phyloP scores from a whole-genome alignment of 2,888 invertebrate genomes.

The Cryptocephalus moraei region DNA sequence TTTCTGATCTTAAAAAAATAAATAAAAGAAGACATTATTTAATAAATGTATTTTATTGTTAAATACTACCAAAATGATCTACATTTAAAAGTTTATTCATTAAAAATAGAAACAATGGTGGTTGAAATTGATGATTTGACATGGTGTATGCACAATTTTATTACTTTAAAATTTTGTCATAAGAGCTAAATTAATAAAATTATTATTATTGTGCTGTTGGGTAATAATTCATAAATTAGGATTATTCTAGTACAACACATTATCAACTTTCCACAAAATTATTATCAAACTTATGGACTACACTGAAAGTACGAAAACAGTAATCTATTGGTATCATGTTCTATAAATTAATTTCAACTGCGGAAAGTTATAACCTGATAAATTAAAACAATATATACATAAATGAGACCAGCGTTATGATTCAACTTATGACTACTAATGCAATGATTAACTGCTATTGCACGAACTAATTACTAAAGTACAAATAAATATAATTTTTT shows the following conservation, averaged over 20 bases:
- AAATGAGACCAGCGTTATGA: constrained; percentile 14
- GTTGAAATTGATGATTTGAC: constrained; percentile 7
- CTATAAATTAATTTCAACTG: constrained; percentile 9
- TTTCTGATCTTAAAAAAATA: too few relatives aligned
- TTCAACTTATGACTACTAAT: background rate
- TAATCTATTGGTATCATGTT: constrained; percentile 14
- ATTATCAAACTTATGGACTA: constrained; percentile 9
- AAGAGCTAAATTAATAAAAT: background rate
- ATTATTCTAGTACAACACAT: constrained; percentile 14
- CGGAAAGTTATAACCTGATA: constrained; percentile 13
- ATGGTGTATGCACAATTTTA: constrained; percentile 23
- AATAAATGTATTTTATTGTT: constrained; percentile 26
- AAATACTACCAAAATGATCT: constrained; percentile 29
- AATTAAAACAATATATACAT: constrained; percentile 21
- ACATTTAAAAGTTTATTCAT: constrained; percentile 28
- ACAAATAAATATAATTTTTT: constrained; percentile 19
- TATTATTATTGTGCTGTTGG: constrained; percentile 11
- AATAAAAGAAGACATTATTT: constrained; percentile 2
- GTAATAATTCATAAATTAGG: constrained; percentile 9
- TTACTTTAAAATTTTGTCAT: background rate
- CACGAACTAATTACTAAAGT: constrained; percentile 15
- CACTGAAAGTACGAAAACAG: constrained; percentile 1
- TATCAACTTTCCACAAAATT: constrained; percentile 15
- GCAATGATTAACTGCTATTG: background rate
- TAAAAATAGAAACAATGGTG: constrained; percentile 25